phyloP scores from a whole-genome alignment of 2,113 vertebrate genomes.

The Pelusios castaneus region DNA sequence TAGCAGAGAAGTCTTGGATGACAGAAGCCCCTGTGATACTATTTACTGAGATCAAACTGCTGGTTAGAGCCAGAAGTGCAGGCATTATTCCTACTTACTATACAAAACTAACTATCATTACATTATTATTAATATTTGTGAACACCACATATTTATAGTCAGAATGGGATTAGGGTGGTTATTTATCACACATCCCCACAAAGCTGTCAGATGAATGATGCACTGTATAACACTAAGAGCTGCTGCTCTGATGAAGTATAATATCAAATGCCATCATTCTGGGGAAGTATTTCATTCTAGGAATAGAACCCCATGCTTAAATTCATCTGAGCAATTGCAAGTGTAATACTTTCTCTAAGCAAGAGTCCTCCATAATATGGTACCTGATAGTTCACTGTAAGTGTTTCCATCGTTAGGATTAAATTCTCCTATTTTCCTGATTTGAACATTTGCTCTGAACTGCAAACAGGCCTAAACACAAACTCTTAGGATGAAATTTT shows the following conservation, averaged over 20 bases:
- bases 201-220: slow-evolving; percentile 68
- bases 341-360: slow-evolving; percentile 27
- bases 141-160: slow-evolving; percentile 58
- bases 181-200: slow-evolving; percentile 68
- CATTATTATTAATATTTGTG: slow-evolving; percentile 67
- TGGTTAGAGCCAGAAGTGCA: slow-evolving; percentile 41
- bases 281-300: slow-evolving; percentile 61
- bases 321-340: slow-evolving; percentile 45
- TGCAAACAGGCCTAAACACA: neutral
- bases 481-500: neutral
- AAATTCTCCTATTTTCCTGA: neutral
- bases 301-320: slow-evolving; percentile 29
- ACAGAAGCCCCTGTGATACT: slow-evolving; percentile 17
- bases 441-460: neutral
- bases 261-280: slow-evolving; percentile 37
- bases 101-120: slow-evolving; percentile 57
- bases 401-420: neutral
- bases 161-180: slow-evolving; percentile 57
- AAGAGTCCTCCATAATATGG: neutral
- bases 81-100: slow-evolving; percentile 50
- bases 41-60: slow-evolving; percentile 43
- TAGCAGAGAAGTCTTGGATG: neutral
- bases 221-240: slow-evolving; percentile 66
- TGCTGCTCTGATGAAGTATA: slow-evolving; percentile 71
- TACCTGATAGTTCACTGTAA: neutral